Evolutionary conservation across 2,888 invertebrate species (phyloP).

Genomic region (Dynastes maya): DNA sequence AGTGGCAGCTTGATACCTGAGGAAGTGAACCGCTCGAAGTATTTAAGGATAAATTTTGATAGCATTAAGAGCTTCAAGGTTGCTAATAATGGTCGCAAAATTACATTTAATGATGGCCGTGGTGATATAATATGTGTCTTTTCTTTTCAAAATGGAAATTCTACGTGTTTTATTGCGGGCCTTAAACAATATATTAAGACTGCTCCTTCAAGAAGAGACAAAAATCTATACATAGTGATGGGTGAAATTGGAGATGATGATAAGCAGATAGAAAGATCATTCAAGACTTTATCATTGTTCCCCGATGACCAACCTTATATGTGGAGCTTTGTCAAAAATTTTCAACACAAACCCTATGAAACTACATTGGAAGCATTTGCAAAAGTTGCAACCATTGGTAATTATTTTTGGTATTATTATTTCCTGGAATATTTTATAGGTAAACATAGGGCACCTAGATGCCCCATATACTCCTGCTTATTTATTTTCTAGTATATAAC

Average conservation of each 20-base stretch:
- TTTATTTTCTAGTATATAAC: constrained; percentile 64
- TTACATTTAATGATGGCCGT: constrained; percentile 81
- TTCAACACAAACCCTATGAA: constrained; percentile 83
- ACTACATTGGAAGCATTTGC: constrained; percentile 90
- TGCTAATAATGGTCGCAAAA: constrained; percentile 72
- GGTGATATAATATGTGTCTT: constrained; percentile 85
- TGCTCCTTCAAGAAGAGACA: constrained; percentile 81
- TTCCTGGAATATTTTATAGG: constrained; percentile 47
- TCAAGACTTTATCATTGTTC: constrained; percentile 89
- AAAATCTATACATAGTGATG: constrained; percentile 81
- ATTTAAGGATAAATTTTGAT: constrained; percentile 75
- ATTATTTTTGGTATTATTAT: constrained; percentile 57
- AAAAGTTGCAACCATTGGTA: constrained; percentile 86
- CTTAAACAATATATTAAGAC: constrained; percentile 78
- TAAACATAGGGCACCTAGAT: constrained; percentile 27
- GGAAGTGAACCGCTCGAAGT: constrained; percentile 70
- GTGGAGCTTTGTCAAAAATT: constrained; percentile 77
- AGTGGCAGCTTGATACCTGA: constrained; percentile 72
- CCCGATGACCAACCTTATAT: constrained; percentile 80
- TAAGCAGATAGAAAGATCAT: constrained; percentile 85
- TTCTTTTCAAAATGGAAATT: constrained; percentile 91
- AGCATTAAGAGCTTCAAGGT: constrained; percentile 80
- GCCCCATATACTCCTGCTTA: constrained; percentile 1
- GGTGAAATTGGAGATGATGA: constrained; percentile 78
- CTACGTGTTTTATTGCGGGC: constrained; percentile 80